phyloP scores from a whole-genome alignment of 1,140 invertebrate genomes.

The Meloidogyne hapla region DNA sequence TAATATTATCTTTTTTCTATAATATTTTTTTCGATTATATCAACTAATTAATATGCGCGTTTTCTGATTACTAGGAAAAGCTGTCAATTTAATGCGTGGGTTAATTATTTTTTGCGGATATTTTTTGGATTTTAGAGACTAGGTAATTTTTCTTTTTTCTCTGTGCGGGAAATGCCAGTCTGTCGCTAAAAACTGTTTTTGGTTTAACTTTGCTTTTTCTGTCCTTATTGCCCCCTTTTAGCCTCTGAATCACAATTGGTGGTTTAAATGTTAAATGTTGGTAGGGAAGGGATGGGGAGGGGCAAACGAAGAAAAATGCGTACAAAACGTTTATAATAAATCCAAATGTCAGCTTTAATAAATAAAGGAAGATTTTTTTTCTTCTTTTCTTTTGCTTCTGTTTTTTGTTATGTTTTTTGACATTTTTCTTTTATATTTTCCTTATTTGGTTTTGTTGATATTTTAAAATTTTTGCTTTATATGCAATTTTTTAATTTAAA shows the following conservation, averaged over 20 bases:
- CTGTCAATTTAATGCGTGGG: not conserved
- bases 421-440: too few relatives aligned
- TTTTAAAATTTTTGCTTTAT: too few relatives aligned
- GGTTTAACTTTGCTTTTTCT: too few relatives aligned
- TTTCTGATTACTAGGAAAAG: not conserved
- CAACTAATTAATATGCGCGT: not conserved
- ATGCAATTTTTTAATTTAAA: too few relatives aligned
- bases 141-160: too few relatives aligned
- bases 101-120: not conserved
- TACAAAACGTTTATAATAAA: not conserved
- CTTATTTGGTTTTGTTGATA: too few relatives aligned
- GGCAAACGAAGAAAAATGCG: constrained; percentile 5
- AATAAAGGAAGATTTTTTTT: too few relatives aligned
- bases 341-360: not conserved
- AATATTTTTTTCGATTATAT: not conserved
- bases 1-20: not conserved
- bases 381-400: not conserved
- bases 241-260: too few relatives aligned
- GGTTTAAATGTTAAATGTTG: too few relatives aligned
- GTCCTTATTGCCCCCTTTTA: not conserved
- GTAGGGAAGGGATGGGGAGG: not conserved
- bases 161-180: too few relatives aligned
- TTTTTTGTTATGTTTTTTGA: too few relatives aligned
- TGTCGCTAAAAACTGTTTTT: too few relatives aligned
- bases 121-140: not conserved